These are phyloP conservation scores for Philopedon plagiatum DNA, from an alignment of 2,888 invertebrate genomes.

Conservation along the genomic window DNA sequence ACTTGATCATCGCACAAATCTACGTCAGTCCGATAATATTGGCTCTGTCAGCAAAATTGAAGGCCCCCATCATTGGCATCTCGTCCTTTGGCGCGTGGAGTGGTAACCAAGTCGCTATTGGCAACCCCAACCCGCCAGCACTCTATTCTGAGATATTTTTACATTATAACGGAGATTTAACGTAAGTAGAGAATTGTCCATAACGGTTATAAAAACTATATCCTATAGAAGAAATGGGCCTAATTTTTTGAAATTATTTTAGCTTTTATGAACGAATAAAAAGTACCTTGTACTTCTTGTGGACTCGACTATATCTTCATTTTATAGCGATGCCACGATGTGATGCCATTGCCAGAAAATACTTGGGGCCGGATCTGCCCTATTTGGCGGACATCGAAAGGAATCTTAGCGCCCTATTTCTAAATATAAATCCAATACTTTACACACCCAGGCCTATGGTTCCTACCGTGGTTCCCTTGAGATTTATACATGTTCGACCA, in stretches of 20 bases:
- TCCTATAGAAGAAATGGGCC: background rate
- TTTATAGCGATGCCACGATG: background rate
- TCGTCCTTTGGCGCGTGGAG: constrained; percentile 4
- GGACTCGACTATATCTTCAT: background rate
- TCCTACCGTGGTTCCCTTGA: background rate
- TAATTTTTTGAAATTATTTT: too few species aligned
- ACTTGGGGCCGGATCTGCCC: background rate
- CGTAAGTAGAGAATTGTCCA: too few species aligned
- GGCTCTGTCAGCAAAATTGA: constrained; percentile 55
- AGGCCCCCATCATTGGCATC: background rate
- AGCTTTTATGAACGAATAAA: too few species aligned
- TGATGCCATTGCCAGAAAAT: background rate
- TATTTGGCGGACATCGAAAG: background rate
- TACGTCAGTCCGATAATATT: constrained; percentile 57
- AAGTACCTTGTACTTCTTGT: background rate
- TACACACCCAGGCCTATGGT: background rate
- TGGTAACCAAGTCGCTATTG: constrained; percentile 57
- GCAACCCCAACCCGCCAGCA: constrained; percentile 58
- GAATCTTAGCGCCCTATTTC: background rate
- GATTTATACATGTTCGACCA: background rate
- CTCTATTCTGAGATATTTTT: constrained; percentile 60
- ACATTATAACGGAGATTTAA: constrained; percentile 55
- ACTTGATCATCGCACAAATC: constrained; percentile 56
- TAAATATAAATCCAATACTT: background rate
- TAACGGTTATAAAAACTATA: background rate